Base-by-base conservation (phyloP, 2,113 vertebrate species). In the Nymphicus hollandicus region DNA sequence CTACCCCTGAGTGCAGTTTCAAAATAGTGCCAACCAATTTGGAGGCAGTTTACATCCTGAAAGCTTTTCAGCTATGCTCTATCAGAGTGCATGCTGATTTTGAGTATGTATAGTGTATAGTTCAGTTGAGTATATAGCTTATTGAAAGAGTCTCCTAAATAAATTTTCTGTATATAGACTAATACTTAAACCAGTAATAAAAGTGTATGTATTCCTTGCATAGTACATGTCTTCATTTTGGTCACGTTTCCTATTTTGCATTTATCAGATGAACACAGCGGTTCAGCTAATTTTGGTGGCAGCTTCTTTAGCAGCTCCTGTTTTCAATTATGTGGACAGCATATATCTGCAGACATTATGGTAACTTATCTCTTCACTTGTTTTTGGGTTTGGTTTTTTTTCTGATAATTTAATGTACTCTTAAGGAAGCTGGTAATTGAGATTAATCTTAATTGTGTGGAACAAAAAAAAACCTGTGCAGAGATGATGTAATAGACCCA, bases 271-370 rank as follows among this genome's bases (percentile, higher is more conserved):
- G 95, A 99, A 99, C 94, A 99, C 99, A 43, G 99, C 98, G 11
- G 98, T 99, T 92, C 99, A 99, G 95, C 98, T 99, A 22, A 81
- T 98, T 68, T 98, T 99, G 98, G 99, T 99, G 72, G 99, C 99
- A 22, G 98, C 99, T 33, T 99, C 99, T 93, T 97, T 99, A 96
- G 99, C 99, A 66, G 98, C 99, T 69, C 99, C 99, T 1, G 99
- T 99, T 95, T 99, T 99, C 97, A 98, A 99, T 95, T 99, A 98
- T 49, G 98, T 98, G 91, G 99, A 99, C 98, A 99, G 99, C 76
- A 63, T 99, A 53, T 98, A 98, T 89, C 98, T 99, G 97, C 99
- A 99, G 91, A 97, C 98, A 6, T 97, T 99, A 90, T 99, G 99
- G 99, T 99, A 98, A 98, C 96, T 87, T 78, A 24, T 17, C 44